These are phyloP conservation scores for Hybognathus amarus DNA, from an alignment of 2,797 vertebrate species.

Conservation along the genomic window DNA sequence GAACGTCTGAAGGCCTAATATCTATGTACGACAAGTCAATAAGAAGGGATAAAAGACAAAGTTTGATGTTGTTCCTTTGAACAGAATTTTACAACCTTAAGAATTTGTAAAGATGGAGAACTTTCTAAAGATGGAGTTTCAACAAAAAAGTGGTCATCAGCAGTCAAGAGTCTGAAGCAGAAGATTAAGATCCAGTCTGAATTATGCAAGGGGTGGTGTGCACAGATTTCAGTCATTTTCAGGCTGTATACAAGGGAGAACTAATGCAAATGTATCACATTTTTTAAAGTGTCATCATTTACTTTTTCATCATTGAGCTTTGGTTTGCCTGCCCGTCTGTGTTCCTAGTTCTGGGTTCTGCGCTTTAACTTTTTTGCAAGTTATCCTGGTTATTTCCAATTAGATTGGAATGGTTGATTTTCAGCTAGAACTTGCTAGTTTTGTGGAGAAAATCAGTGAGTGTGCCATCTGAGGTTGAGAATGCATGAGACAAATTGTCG, in stretches of 20 bases:
- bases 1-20: constrained; percentile 38
- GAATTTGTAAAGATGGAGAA: no score
- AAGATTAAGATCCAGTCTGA: background rate
- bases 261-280: no score
- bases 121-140: background rate
- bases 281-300: no score
- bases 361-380: no score
- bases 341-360: no score
- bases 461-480: background rate
- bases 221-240: background rate
- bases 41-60: constrained; percentile 7
- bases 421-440: background rate
- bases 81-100: constrained; percentile 33
- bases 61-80: constrained; percentile 22
- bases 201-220: background rate
- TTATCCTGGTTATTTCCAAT: no score
- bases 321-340: no score
- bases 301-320: no score
- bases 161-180: background rate
- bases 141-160: background rate
- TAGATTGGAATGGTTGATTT: background rate
- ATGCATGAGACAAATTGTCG: background rate
- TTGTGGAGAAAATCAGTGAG: background rate
- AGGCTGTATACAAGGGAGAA: background rate
- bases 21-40: constrained; percentile 42